Evolutionary conservation across 2,797 vertebrate genomes (phyloP).

Genomic region (Cossypha polioptera): DNA sequence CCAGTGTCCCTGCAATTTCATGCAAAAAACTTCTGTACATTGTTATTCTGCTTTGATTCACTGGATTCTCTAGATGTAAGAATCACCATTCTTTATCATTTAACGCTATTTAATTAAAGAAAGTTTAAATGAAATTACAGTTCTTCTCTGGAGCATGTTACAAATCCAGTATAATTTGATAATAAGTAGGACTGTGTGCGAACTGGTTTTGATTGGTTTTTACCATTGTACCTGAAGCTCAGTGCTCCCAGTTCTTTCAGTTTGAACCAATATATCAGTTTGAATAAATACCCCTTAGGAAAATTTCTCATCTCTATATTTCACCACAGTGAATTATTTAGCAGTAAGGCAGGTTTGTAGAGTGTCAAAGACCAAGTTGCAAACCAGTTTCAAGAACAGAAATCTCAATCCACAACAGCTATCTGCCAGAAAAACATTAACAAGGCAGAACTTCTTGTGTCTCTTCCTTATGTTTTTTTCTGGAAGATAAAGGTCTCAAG

Average conservation of each 20-base stretch:
- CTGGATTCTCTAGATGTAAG: not conserved
- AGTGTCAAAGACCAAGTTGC: not conserved
- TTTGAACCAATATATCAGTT: not conserved
- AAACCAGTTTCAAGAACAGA: not conserved
- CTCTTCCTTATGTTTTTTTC: not conserved
- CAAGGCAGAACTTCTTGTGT: not conserved
- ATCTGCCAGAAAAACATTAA: not conserved
- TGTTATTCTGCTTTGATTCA: not conserved
- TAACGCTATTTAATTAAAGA: not conserved
- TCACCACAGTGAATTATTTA: not conserved
- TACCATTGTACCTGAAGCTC: rapidly evolving
- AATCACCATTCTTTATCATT: not conserved
- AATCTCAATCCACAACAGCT: not conserved
- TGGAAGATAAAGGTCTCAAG: not conserved
- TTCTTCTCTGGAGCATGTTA: not conserved
- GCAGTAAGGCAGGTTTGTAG: not conserved
- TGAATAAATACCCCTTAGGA: not conserved
- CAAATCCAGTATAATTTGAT: not conserved
- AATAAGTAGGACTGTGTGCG: not conserved
- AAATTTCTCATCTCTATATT: not conserved
- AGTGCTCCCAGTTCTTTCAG: not conserved
- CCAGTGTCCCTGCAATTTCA: not conserved
- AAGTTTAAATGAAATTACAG: not conserved
- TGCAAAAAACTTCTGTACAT: not conserved
- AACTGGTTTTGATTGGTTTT: not conserved